Base-by-base conservation (phyloP, 2,113 vertebrate genomes). In the Egretta garzetta region DNA sequence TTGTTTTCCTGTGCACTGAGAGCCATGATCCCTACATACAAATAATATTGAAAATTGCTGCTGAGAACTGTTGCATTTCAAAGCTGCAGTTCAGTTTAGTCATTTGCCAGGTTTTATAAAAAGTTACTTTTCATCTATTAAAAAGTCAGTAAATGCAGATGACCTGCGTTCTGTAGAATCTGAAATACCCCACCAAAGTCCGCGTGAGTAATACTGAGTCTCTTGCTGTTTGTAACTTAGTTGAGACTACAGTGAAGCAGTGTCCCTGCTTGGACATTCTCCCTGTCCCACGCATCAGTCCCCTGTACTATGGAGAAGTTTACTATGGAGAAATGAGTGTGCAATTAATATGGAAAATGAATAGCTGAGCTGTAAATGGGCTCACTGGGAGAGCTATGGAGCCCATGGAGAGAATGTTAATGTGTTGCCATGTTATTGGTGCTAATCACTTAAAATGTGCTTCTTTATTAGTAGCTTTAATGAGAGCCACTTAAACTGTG, bases 391-490 rank as follows among this genome's bases (percentile, higher is more conserved):
- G 97, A 96, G 93, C 80, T 66, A 23, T 10, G 91, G 92, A 91
- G 93, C 96, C 97, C 93, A 39, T 2, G 59, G 98, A 95, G 98
- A 96, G 94, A 71, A 91, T 95, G 53, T 84, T 98, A 97, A 97
- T 97, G 97, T 96, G 97, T 77, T 93, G 97, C 96, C 82, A 64
- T 87, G 72, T 97, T 97, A 97, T 96, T 95, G 98, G 98, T 96
- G 96, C 98, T 98, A 97, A 98, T 98, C 98, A 97, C 97, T 97
- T 97, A 95, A 97, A 98, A 97, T 96, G 94, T 73, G 95, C 50
- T 97, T 91, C 98, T 98, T 98, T 98, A 98, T 98, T 98, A 98
- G 98, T 94, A 47, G 97, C 96, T 96, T 96, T 98, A 98, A 98
- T 97, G 98, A 98, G 98, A 98, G 97, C 97, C 97, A 98, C 98